Conservation (phyloP, 2,888 invertebrate species). For the Chydorus sphaericus region DNA sequence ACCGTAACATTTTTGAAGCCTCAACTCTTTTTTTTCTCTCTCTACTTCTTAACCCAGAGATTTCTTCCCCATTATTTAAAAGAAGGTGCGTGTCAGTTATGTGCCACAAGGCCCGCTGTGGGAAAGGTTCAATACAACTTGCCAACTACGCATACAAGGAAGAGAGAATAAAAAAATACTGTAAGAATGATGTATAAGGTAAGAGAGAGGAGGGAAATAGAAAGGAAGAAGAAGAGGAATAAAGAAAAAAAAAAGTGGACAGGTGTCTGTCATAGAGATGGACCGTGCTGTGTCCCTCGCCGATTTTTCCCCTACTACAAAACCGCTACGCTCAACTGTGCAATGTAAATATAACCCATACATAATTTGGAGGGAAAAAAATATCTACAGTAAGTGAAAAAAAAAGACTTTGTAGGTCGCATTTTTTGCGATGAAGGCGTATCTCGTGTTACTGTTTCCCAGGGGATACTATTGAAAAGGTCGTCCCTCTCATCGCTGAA, state of each 20-base stretch:
- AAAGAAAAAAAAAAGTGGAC: slow-evolving; percentile 4
- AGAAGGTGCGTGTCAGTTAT: slow-evolving; percentile 7
- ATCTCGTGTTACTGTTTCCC: not conserved
- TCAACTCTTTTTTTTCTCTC: too few species aligned
- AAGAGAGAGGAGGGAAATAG: not conserved
- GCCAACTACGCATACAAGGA: not conserved
- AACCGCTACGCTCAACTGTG: too few species aligned
- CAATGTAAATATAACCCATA: too few species aligned
- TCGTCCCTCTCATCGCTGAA: not conserved
- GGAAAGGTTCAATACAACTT: not conserved
- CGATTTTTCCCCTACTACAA: not conserved
- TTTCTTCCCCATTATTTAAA: too few species aligned
- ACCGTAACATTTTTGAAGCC: too few species aligned
- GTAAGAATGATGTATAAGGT: not conserved
- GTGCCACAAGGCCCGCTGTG: not conserved
- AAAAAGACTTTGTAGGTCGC: too few species aligned
- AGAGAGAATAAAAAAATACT: not conserved
- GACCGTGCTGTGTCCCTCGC: not conserved
- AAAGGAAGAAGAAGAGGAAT: not conserved
- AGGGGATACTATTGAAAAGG: not conserved
- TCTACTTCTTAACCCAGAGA: too few species aligned
- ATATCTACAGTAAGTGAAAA: too few species aligned
- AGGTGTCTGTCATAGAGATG: slow-evolving; percentile 6
- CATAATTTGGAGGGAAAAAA: too few species aligned
- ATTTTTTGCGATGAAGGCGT: not conserved